Percentiles rank a stretch among this genome's conserved stretches.
These are phyloP conservation scores for Cepaea hortensis DNA, from an alignment of 2,888 invertebrate species.

Conservation along the genomic window DNA sequence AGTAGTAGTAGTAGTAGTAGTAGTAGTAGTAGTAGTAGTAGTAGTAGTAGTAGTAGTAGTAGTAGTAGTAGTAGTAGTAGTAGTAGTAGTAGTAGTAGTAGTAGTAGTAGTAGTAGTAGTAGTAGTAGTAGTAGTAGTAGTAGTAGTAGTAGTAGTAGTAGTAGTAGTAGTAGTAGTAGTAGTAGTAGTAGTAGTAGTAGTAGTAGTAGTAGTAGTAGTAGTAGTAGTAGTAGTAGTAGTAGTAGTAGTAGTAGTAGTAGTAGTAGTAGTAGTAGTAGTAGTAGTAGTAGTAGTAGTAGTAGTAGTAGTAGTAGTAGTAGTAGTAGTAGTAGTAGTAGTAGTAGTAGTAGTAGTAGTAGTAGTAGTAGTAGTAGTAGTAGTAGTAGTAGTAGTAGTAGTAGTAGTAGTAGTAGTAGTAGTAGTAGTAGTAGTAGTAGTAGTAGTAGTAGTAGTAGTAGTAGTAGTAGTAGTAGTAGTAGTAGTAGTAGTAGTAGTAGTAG, in stretches of 20 bases:
- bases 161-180: slow-evolving; percentile 7
- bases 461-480: slow-evolving; percentile 7
- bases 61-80: slow-evolving; percentile 7
- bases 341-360: slow-evolving; percentile 7
- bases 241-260: slow-evolving; percentile 3
- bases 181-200: too few relatives aligned
- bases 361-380: slow-evolving; percentile 7
- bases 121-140: slow-evolving; percentile 7
- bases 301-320: slow-evolving; percentile 7
- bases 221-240: too few relatives aligned
- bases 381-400: slow-evolving; percentile 7
- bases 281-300: not conserved
- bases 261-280: slow-evolving; percentile 7
- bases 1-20: slow-evolving; percentile 7
- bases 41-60: slow-evolving; percentile 7
- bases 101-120: slow-evolving; percentile 7
- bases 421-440: slow-evolving; percentile 7
- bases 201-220: too few relatives aligned
- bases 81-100: slow-evolving; percentile 7
- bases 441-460: slow-evolving; percentile 7
- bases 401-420: slow-evolving; percentile 7
- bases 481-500: slow-evolving; percentile 7
- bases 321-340: slow-evolving; percentile 7
- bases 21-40: slow-evolving; percentile 7
- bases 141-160: slow-evolving; percentile 7